Evolutionary conservation across 1,140 invertebrate species (phyloP).

Genomic region (Rhopalosiphum padi): DNA sequence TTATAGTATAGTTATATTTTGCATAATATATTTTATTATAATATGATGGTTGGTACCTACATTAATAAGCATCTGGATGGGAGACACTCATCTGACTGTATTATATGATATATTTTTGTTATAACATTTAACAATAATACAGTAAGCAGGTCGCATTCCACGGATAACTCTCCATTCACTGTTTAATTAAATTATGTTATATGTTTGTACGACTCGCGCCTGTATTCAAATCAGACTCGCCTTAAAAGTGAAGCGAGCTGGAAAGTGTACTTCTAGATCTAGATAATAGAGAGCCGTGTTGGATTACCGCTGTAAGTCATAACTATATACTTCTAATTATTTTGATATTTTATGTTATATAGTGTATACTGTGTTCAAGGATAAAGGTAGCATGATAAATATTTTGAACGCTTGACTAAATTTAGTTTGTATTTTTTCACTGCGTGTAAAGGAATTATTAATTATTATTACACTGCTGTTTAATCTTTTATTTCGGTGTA

Average conservation of each 20-base stretch:
- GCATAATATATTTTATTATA: too few species aligned
- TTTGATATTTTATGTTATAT: background rate
- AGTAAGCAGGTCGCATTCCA: background rate
- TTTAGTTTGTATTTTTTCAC: background rate
- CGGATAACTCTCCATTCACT: background rate
- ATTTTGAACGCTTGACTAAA: background rate
- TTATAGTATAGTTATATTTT: too few species aligned
- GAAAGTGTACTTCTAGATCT: background rate
- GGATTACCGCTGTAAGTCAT: background rate
- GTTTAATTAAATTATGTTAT: background rate
- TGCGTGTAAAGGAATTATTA: background rate
- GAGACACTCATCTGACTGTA: too few species aligned
- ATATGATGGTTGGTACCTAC: too few species aligned
- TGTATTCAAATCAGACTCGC: background rate
- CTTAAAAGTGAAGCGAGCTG: background rate
- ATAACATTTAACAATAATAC: background rate
- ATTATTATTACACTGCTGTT: background rate
- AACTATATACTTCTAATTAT: background rate
- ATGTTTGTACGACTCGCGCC: background rate
- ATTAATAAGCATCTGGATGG: too few species aligned
- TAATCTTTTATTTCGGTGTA: background rate
- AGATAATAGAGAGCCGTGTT: background rate
- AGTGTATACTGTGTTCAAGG: background rate
- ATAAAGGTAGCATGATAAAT: background rate
- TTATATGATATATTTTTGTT: too few species aligned